Base-by-base conservation (phyloP, 2,888 invertebrate species). In the Stenchaetothrips biformis region DNA sequence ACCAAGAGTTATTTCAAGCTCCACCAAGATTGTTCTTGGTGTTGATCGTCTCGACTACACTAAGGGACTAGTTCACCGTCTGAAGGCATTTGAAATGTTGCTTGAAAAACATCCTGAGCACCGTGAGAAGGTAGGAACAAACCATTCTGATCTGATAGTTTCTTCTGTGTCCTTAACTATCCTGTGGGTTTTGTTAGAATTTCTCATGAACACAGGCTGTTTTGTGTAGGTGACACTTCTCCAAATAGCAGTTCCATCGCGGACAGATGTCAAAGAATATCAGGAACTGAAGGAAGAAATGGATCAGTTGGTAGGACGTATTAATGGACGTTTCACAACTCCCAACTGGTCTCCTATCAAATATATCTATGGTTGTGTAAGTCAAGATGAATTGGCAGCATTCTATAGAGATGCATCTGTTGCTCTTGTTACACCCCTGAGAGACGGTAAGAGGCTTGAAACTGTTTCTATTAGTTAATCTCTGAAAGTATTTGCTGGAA, bases 281-380 rank as follows among this genome's bases (percentile, higher is more conserved):
- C 94, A 95, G 84, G 95, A 96, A 83, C 88, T 96, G 81, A 96
- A 96, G 85, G 94, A 96, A 84, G 95, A 95, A 86, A 94, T 96
- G 89, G 96, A 96, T 86, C 95, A 96, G 85, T 86, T 96, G 79
- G 95, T 96, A 78, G 96, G 94, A 25, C 89, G 93, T 81, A 96
- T 96, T 81, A 96, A 96, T 85, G 96, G 96, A 21, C 91, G 93
- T 81, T 96, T 96, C 85, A 95, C 95, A 0, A 96, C 95, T 0
- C 94, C 95, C 0, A 95, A 95, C 86, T 96, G 96, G 96, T 95
- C 96, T 0, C 96, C 96, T 0, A 96, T 96, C 83, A 90, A 92
- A 82, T 96, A 96, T 83, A 96, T 96, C 83, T 96, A 94, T 85
- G 96, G 95, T 13, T 95, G 94, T 85, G 93, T 96, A 1, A 93